A percentile compares a stretch with the other conserved stretches of the same genome.
phyloP scores from a whole-genome alignment of 2,888 invertebrate species.

The Ditylenchus weischeri region DNA sequence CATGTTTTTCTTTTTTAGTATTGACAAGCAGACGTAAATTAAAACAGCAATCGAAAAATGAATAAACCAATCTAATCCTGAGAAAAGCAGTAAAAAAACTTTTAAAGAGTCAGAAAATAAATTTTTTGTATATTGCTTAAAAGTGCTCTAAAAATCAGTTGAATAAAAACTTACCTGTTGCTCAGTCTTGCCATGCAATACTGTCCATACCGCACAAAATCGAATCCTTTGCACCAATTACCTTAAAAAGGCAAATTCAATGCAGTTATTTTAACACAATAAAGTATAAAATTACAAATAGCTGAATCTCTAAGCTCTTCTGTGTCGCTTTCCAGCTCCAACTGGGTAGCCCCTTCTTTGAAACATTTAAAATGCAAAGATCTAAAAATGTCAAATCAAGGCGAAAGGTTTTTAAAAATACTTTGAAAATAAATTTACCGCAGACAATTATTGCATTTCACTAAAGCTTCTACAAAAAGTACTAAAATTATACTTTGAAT shows the following conservation, averaged over 20 bases:
- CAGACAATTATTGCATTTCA: constrained; percentile 23
- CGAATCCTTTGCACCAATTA: constrained; percentile 28
- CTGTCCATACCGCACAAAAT: constrained; percentile 27
- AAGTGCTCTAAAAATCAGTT: not conserved
- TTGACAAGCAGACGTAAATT: too few relatives aligned
- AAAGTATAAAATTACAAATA: not conserved
- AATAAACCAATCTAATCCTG: too few relatives aligned
- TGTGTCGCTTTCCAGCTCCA: not conserved
- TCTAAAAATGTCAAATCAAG: not conserved
- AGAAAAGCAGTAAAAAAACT: too few relatives aligned
- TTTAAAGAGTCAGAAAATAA: too few relatives aligned
- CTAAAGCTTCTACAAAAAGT: not conserved
- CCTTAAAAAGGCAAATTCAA: not conserved
- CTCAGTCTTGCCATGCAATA: constrained; percentile 16
- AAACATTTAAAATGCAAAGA: constrained; percentile 21
- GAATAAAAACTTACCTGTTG: constrained; percentile 1
- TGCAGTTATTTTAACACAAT: too few relatives aligned
- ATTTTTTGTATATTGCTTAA: too few relatives aligned
- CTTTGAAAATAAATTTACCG: constrained; percentile 6
- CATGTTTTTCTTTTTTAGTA: too few relatives aligned
- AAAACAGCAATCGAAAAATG: too few relatives aligned
- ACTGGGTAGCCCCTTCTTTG: constrained; percentile 15
- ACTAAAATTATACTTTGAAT: too few relatives aligned
- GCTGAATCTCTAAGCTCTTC: not conserved
- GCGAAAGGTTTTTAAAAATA: not conserved